Conservation (phyloP, 1,140 invertebrate genomes). For the Habropoda laboriosa region DNA sequence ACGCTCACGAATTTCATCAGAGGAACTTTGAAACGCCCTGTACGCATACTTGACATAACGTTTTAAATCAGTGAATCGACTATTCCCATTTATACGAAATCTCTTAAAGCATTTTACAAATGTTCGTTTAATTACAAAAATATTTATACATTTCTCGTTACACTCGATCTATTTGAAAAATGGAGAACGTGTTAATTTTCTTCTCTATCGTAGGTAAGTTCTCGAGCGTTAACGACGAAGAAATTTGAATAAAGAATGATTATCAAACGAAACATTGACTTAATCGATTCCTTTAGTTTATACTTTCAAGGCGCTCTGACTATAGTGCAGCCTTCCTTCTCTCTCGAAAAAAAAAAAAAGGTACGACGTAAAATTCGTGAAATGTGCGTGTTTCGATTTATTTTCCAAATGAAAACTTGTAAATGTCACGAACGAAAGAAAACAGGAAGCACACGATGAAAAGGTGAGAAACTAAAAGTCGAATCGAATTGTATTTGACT, state of each 20-base stretch:
- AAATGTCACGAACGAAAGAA: not conserved
- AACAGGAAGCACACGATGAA: conserved; percentile 4
- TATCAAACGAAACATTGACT: not conserved
- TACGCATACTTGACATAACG: too few relatives aligned
- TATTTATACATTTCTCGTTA: too few relatives aligned
- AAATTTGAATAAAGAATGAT: not conserved
- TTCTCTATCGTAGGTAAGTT: conserved; percentile 15
- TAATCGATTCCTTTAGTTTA: not conserved
- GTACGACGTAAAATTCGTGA: not conserved
- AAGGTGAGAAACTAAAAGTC: conserved; percentile 33
- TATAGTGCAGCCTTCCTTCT: conserved; percentile 13
- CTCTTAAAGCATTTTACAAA: too few relatives aligned
- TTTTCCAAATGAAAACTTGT: not conserved
- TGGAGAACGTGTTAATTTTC: not conserved
- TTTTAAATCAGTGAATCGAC: too few relatives aligned
- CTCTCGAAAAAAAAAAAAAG: not conserved
- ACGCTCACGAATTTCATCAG: not conserved
- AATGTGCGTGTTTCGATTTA: not conserved
- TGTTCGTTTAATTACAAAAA: too few relatives aligned
- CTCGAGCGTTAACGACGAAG: not conserved
- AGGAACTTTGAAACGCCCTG: not conserved
- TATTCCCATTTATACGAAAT: too few relatives aligned
- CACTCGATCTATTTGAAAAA: too few relatives aligned
- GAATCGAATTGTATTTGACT: not conserved
- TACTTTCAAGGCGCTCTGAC: conserved; percentile 6